Base-by-base conservation (phyloP, 2,113 vertebrate species). In the Serilophus lunatus region DNA sequence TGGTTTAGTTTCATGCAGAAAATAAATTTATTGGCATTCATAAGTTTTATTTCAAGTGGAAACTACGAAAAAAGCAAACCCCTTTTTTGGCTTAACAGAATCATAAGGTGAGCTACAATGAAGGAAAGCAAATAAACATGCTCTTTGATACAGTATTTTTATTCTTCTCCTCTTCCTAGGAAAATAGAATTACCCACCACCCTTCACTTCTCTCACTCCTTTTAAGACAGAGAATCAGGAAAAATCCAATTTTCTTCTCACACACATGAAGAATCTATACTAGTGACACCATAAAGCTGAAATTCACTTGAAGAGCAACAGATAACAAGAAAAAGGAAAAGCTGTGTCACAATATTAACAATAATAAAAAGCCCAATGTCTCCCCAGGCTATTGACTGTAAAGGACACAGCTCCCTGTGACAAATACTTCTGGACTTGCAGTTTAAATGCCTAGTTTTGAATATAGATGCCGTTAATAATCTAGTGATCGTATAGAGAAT, bases 381-480 rank as follows among this genome's bases (percentile, higher is more conserved):
- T 54, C 23, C 47, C 15, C 13, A n/a, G 44, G 72, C 16, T 71
- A 65, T 1, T 26, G 33, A 42, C 29, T 66, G 15, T 40, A 86
- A 86, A 91, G 9, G 24, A 57, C 71, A 83, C 10, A 45, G 61
- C 8, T 78, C 45, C 75, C 44, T 78, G 13, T 59, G 49, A 80
- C 60, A 89, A 91, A 61, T 18, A 76, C 13, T 57, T 78, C 57
- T 47, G n/a, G 47, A 66, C 9, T 78, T 89, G 75, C 3, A 57
- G 23, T 10, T 94, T 42, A 91, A 97, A 93, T 79, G 7, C 60
- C 5, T 89, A 17, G 40, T 40, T 95, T 83, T 92, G 63, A 92
- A 95, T 90, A 96, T 33, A 97, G 97, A 97, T 95, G 69, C 90
- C 81, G 98, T 95, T 96, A 98, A 98, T 97, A 98, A 98, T 90